phyloP scores from a whole-genome alignment of 2,888 invertebrate species.

The Psylliodes chrysocephalus region DNA sequence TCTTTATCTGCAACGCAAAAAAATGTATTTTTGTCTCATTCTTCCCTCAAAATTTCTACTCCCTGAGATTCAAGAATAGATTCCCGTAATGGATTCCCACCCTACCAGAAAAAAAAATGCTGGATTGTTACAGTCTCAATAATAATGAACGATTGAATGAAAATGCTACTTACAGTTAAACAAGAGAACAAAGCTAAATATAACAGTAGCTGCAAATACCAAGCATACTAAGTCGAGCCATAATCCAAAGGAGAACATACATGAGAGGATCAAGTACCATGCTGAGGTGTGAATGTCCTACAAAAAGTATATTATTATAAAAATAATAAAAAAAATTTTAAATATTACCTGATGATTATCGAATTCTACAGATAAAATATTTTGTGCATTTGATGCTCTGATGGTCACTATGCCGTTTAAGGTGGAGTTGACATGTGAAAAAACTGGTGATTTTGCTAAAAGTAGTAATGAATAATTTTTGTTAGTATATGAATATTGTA shows the following conservation, averaged over 20 bases:
- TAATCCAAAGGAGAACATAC: slow-evolving; percentile 72
- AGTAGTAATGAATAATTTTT: too few species aligned
- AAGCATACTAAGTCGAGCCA: slow-evolving; percentile 74
- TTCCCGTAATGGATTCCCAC: too few species aligned
- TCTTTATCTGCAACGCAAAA: too few species aligned
- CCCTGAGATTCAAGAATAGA: too few species aligned
- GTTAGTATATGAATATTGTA: not conserved
- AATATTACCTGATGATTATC: slow-evolving; percentile 48
- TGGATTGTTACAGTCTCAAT: not conserved
- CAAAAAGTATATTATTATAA: slow-evolving; percentile 28
- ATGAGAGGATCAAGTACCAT: slow-evolving; percentile 70
- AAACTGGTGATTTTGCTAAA: slow-evolving; percentile 51
- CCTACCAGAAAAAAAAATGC: too few species aligned
- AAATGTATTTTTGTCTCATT: too few species aligned
- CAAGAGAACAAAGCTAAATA: slow-evolving; percentile 68
- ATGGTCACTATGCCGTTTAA: slow-evolving; percentile 48
- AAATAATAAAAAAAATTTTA: not conserved
- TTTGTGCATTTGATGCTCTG: slow-evolving; percentile 44
- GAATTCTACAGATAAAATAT: slow-evolving; percentile 45
- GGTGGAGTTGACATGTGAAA: slow-evolving; percentile 48
- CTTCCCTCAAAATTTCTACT: too few species aligned
- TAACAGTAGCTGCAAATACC: slow-evolving; percentile 70
- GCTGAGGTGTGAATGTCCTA: slow-evolving; percentile 70
- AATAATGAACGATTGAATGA: not conserved
- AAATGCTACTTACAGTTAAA: slow-evolving; percentile 51